Evolutionary conservation across 2,113 vertebrate species (phyloP), one percentile per base, ranked within the genome.

Genomic region (Panurus biarmicus): DNA sequence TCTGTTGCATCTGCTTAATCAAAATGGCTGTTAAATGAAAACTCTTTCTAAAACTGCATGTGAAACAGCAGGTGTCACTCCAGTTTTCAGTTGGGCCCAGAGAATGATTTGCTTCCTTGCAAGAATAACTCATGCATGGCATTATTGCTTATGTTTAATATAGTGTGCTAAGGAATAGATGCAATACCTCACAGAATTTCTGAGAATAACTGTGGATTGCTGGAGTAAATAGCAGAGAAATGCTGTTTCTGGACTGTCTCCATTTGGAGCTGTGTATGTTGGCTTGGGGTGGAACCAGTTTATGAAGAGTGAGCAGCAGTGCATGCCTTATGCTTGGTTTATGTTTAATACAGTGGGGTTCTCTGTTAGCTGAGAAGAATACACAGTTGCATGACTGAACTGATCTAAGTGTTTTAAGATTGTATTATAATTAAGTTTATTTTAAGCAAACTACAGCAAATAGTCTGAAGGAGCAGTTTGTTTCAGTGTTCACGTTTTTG

Each of bases 61-160:
- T 0, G 1, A 45, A 96, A 95, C 96, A 95, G 94, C 87, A 97
- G 97, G 56, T 92, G 95, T 95, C 96, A 92, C 94, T 97, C 89
- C 85, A 80, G 81, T 57, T 87, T 93, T 83, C 56, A 17, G 62
- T 22, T 60, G 33, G 36, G 48, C 35, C 53, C 36, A 51, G 35
- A 26, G 33, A 61, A 72, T 29, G 57, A 51, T 66, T 89, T 89
- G n/a, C 64, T 95, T 29, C 29, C 6, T 7, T 65, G 42, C 7
- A 17, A 12, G 87, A 47, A n/a, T 60, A 89, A 38, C 14, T 74
- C 7, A 1, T 53, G 48, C 1, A 2, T 42, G 50, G 17, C 7
- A 19, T 73, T 73, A 67, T 79, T 74, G 22, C 69, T 93, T 66
- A 38, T 14, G 12, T 71, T 76, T 76, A 54, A 23, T 61, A 36